Evolutionary conservation across 1,140 invertebrate species (phyloP), one percentile per base, ranked within the genome.

Genomic region (Drosophila ironensis): DNA sequence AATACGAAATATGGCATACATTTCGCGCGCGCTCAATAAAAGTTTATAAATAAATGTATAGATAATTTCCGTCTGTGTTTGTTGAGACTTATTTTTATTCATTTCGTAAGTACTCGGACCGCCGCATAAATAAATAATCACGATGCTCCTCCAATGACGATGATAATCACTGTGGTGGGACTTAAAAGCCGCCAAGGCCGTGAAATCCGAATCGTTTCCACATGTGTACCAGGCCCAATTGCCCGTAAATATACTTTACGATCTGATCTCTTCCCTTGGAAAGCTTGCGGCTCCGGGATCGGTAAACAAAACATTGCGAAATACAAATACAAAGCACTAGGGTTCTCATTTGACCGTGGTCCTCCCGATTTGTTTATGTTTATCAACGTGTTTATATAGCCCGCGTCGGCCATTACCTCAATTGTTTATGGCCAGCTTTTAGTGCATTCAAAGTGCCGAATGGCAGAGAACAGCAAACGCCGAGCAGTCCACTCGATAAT

Each of bases 41-140:
- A 33, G 40, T 67, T 9, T 67, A 54, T 35, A 78, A 78, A 48
- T 59, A 59, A 67, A 38, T 60, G 24, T 59, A 40, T 45, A 45
- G 16, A 56, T 40, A 63, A 27, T 63, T 30, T 44, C 25, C 17
- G 30, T 25, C 47, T 12, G 9, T 12, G 11, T 33, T 33, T 9
- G 30, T 33, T 33, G 17, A 48, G 24, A 47, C 7, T 46, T 54
- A 53, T 74, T 68, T 74, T 46, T 40, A 45, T 41, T 42, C 27
- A 24, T 37, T 51, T 48, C 24, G n/a, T 28, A 48, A 28, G 17
- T 51, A 24, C 35, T 12, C 27, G n/a, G 3, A 11, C n/a, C 3
- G 37, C 9, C 4, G 6, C 48, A 27, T n/a, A 1, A n/a, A 30
- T 38, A 42, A 33, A 25, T 57, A 17, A 46, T 48, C 27, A 45